Percentiles rank a stretch among this genome's conserved stretches.
Evolutionary conservation across 2,113 vertebrate genomes (phyloP).

Genomic region (Todiramphus saurophagus): DNA sequence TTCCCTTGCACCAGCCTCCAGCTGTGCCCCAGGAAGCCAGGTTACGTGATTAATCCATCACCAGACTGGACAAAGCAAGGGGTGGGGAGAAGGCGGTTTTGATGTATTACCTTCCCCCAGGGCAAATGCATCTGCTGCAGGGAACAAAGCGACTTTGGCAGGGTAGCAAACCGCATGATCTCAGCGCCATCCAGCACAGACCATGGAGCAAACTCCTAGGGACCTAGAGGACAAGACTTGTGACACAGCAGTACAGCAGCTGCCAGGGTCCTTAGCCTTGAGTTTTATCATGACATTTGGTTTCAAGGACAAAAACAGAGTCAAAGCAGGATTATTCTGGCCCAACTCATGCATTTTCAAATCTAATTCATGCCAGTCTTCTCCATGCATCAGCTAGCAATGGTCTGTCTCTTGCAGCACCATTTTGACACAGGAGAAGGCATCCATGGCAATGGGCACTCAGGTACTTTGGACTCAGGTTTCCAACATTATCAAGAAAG

Average conservation of each 20-base stretch:
- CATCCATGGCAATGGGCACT: rapidly evolving
- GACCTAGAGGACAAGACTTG: neutral
- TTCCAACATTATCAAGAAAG: neutral
- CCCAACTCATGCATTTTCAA: neutral
- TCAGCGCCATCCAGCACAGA: rapidly evolving
- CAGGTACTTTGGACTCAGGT: neutral
- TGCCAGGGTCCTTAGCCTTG: neutral
- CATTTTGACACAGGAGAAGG: neutral
- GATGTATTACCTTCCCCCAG: neutral
- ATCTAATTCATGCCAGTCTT: neutral
- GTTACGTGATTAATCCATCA: neutral
- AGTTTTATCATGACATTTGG: neutral
- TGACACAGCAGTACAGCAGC: neutral
- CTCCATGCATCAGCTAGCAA: neutral
- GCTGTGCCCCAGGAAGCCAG: neutral
- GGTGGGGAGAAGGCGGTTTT: neutral
- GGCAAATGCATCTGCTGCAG: neutral
- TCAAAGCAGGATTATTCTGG: neutral
- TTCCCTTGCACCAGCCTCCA: neutral
- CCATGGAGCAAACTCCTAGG: neutral
- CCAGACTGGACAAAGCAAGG: neutral
- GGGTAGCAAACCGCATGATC: neutral
- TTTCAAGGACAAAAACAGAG: neutral
- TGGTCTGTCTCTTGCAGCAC: neutral
- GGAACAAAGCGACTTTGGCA: neutral